Evolutionary conservation across 2,113 vertebrate genomes (phyloP), one percentile per base, ranked within the genome.

Genomic region (Lampris incognitus): DNA sequence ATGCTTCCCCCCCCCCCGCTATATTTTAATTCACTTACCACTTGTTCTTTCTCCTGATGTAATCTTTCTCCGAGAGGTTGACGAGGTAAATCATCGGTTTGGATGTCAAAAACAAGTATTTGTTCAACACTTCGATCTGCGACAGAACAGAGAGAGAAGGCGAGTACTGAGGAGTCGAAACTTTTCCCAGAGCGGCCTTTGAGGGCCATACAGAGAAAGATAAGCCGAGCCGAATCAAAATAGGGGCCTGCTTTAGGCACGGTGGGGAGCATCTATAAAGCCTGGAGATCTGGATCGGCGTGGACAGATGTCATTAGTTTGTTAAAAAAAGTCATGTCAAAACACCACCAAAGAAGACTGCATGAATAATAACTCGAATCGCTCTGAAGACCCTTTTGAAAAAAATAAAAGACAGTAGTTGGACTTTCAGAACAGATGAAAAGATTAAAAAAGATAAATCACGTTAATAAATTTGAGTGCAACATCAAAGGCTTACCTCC

Each of bases 51-150:
- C 93, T 97, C 87, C 97, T 95, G 87, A 98, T 95, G 94, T 97
- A 99, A 93, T 98, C 97, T 94, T 92, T 93, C 87, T 98, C 97
- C 7, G 97, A 97, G 84, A 99, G 96, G 93, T 99, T 99, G 92
- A 98, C 92, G 91, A 98, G 95, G 89, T 98, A 99, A 85, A 97
- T 97, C 97, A 98, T 98, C 11, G 97, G 97, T 94, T 99, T 99
- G 87, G 97, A 99, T 74, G 97, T 98, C 89, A 97, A 94, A 95
- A 98, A 96, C 92, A 97, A 95, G 92, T 98, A 94, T 93, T 99
- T 98, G 94, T 99, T 99, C 93, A 99, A 93, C 81, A 99, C 97
- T 72, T 99, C 97, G 84, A 99, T 98, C 97, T 98, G 89, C 51
- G 92, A 81, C 94, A 75, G 64, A 87, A 24, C 24, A 24, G 63